These are phyloP conservation scores for Desmodus rotundus DNA, from an alignment of 2,113 vertebrate species.

Conservation along the genomic window DNA sequence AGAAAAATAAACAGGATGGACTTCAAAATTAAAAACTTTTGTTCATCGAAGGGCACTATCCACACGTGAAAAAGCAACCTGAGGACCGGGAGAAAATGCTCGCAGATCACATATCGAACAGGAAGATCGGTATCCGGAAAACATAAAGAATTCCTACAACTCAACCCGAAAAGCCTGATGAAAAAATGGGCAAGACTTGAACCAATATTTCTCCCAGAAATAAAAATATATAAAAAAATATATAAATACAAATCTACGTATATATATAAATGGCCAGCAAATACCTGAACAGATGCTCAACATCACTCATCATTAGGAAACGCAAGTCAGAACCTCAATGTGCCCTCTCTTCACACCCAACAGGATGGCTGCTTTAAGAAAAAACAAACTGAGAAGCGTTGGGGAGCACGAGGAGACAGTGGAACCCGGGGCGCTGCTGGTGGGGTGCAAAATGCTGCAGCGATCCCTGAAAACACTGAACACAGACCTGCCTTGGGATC, in stretches of 20 bases:
- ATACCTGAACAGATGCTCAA: background rate
- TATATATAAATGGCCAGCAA: background rate
- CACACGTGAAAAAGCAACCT: background rate
- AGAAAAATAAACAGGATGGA: background rate
- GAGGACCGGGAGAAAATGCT: background rate
- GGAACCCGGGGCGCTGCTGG: background rate
- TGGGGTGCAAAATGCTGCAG: background rate
- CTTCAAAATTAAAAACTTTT: background rate
- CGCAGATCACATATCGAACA: background rate
- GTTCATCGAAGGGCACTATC: background rate
- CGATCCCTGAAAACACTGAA: background rate
- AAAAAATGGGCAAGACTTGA: background rate
- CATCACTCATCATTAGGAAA: background rate
- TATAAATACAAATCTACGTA: no score
- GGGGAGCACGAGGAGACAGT: background rate
- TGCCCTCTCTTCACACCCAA: background rate
- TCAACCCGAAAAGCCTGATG: background rate
- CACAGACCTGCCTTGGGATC: background rate
- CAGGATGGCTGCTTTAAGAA: background rate
- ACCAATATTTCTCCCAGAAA: background rate
- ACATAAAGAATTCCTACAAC: background rate
- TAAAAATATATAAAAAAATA: no score
- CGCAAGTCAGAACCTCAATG: background rate
- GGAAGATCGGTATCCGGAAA: background rate
- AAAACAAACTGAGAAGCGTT: background rate